A percentile compares a stretch with the other conserved stretches of the same genome.
These are phyloP conservation scores for Osedax fenrisi DNA, from an alignment of 2,888 invertebrate genomes.

Conservation along the genomic window DNA sequence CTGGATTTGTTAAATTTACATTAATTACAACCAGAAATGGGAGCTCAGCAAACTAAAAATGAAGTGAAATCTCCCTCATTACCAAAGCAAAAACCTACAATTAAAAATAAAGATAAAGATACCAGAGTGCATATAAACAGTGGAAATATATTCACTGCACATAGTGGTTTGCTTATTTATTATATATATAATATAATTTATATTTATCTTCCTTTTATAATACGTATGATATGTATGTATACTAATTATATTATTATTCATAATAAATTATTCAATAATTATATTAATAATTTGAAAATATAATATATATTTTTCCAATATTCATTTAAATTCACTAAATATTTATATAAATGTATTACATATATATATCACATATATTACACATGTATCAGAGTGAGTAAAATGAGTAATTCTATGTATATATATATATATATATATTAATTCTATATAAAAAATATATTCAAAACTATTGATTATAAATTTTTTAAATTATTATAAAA, in stretches of 20 bases:
- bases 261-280: too few species aligned
- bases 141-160: background rate
- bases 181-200: background rate
- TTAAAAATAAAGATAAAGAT: background rate
- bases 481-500: too few species aligned
- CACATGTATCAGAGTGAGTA: too few species aligned
- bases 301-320: background rate
- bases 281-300: background rate
- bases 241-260: too few species aligned
- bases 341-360: background rate
- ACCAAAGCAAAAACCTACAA: background rate
- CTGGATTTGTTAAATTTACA: background rate
- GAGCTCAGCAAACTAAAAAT: background rate
- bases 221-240: too few species aligned
- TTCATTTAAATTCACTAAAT: background rate
- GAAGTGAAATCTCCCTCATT: background rate
- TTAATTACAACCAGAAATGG: background rate
- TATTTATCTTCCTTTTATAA: too few species aligned
- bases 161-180: background rate
- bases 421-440: too few species aligned
- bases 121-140: background rate
- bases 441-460: too few species aligned
- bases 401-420: too few species aligned
- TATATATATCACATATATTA: too few species aligned
- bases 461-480: too few species aligned